Percentiles rank a stretch among this genome's conserved stretches.
These are phyloP conservation scores for Zaprionus ghesquierei DNA, from an alignment of 1,140 invertebrate species.

Conservation along the genomic window DNA sequence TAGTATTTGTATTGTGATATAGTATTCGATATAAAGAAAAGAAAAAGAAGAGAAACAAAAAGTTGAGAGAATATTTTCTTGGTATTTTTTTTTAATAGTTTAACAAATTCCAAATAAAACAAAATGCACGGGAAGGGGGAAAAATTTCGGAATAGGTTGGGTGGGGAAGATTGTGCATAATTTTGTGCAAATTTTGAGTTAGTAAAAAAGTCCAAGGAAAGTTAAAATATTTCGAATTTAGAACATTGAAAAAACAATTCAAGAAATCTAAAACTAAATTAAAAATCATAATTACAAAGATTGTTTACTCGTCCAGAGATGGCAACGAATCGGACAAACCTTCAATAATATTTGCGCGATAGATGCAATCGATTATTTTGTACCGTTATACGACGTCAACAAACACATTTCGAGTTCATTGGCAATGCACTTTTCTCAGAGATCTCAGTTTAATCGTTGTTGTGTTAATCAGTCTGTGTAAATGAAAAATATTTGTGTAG, in stretches of 20 bases:
- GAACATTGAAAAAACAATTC: slow-evolving; percentile 6
- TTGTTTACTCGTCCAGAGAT: neutral
- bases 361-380: neutral
- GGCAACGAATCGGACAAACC: neutral
- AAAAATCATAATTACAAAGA: neutral
- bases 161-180: neutral
- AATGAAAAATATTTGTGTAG: slow-evolving; percentile 62
- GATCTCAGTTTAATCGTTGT: slow-evolving; percentile 18
- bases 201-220: neutral
- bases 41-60: slow-evolving; percentile 71
- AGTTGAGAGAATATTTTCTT: slow-evolving; percentile 55
- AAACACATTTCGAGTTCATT: slow-evolving; percentile 48
- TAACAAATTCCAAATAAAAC: slow-evolving; percentile 35
- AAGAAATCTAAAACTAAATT: neutral
- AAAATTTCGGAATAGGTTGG: neutral
- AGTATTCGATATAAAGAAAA: slow-evolving; percentile 57
- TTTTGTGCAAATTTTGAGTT: neutral
- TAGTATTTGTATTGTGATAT: slow-evolving; percentile 32
- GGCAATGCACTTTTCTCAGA: slow-evolving; percentile 26
- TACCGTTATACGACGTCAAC: slow-evolving; percentile 21
- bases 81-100: slow-evolving; percentile 13
- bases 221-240: neutral
- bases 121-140: neutral
- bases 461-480: slow-evolving; percentile 22
- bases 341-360: slow-evolving; percentile 6